These are phyloP conservation scores for Phrixothrix hirtus DNA, from an alignment of 2,888 invertebrate species.

Conservation along the genomic window DNA sequence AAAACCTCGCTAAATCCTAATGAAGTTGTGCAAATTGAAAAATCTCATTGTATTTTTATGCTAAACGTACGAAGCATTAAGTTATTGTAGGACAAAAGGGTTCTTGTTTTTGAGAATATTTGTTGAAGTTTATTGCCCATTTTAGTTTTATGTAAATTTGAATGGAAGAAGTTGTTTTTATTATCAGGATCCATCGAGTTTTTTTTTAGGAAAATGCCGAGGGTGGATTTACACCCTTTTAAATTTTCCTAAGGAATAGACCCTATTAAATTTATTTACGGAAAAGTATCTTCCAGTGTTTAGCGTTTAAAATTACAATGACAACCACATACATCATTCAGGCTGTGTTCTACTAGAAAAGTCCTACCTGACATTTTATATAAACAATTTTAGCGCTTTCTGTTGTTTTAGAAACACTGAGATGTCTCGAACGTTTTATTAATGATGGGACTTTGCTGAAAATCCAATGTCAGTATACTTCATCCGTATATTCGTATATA, in stretches of 20 bases:
- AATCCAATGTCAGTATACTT: slow-evolving; percentile 10
- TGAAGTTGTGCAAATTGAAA: slow-evolving; percentile 30
- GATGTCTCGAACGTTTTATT: slow-evolving; percentile 12
- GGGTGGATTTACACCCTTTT: slow-evolving; percentile 6
- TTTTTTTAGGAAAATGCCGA: neutral
- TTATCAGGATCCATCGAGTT: too few relatives aligned
- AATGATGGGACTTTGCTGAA: slow-evolving; percentile 6
- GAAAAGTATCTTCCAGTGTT: slow-evolving; percentile 4
- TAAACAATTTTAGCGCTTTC: slow-evolving; percentile 8
- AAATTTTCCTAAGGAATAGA: slow-evolving; percentile 3
- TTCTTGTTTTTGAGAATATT: slow-evolving; percentile 1
- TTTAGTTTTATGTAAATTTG: slow-evolving; percentile 5
- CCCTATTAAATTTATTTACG: slow-evolving; percentile 8
- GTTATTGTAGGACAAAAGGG: slow-evolving; percentile 15
- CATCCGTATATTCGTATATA: slow-evolving; percentile 7
- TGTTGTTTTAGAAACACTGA: slow-evolving; percentile 8
- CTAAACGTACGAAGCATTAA: slow-evolving; percentile 19
- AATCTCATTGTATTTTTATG: slow-evolving; percentile 25
- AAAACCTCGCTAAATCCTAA: slow-evolving; percentile 25
- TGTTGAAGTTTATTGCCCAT: slow-evolving; percentile 4
- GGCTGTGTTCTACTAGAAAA: slow-evolving; percentile 8
- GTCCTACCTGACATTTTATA: slow-evolving; percentile 6
- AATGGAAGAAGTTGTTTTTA: neutral
- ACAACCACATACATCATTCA: slow-evolving; percentile 14
- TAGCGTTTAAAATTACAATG: slow-evolving; percentile 11